These are phyloP conservation scores for Bubo blakistoni DNA, from an alignment of 2,113 vertebrate genomes.

Conservation along the genomic window DNA sequence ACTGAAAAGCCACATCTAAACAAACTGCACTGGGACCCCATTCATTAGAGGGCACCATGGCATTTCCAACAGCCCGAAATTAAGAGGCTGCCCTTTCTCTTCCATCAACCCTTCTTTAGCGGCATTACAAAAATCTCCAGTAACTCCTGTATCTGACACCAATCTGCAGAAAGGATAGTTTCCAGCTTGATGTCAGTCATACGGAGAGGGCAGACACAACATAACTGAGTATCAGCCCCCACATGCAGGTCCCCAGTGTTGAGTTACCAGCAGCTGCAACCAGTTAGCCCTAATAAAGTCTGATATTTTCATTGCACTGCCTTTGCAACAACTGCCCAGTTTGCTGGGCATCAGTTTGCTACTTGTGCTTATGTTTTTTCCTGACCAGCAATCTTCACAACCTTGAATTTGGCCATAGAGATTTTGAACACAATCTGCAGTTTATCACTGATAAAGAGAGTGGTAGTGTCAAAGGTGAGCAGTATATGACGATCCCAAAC, in stretches of 20 bases:
- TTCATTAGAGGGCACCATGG: neutral
- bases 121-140: neutral
- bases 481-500: rapidly evolving
- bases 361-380: no score
- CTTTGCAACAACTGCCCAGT: neutral
- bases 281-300: neutral
- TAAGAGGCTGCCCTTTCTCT: neutral
- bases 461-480: neutral
- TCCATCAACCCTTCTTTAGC: rapidly evolving
- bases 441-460: neutral
- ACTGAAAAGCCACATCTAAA: neutral
- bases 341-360: neutral
- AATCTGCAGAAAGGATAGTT: neutral
- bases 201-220: neutral
- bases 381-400: neutral
- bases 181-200: neutral
- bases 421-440: neutral
- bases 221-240: neutral
- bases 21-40: neutral
- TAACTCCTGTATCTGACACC: neutral
- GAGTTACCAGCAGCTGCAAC: neutral
- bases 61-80: neutral
- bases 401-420: neutral
- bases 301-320: neutral
- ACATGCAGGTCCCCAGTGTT: rapidly evolving